Conservation (phyloP, 2,113 vertebrate species). For the Verasper variegatus region DNA sequence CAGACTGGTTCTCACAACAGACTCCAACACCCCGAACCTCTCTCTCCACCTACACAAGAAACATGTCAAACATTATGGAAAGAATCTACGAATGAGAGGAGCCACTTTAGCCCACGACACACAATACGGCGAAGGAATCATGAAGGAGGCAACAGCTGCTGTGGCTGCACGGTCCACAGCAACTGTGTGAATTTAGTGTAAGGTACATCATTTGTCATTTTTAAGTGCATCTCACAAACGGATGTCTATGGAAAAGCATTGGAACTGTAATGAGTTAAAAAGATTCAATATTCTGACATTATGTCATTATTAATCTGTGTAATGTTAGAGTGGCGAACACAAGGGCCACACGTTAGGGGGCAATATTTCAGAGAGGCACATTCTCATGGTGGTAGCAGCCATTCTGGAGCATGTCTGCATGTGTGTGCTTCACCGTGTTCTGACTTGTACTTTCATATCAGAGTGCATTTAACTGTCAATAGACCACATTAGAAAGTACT, state of each 20-base stretch:
- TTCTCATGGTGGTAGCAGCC: slow-evolving; percentile 23
- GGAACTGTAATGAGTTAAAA: not conserved
- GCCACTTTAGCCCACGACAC: not conserved
- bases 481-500: slow-evolving; percentile 60
- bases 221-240: not conserved
- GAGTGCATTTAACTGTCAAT: slow-evolving; percentile 67
- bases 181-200: not conserved
- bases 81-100: not conserved
- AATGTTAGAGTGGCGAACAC: not conserved
- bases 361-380: slow-evolving; percentile 40
- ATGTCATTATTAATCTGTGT: slow-evolving; percentile 30
- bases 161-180: not conserved
- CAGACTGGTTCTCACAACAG: not conserved
- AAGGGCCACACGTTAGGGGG: slow-evolving; percentile 14
- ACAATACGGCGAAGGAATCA: not conserved
- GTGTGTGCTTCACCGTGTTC: slow-evolving; percentile 44
- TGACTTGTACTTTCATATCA: slow-evolving; percentile 63
- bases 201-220: not conserved
- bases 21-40: not conserved
- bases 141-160: not conserved
- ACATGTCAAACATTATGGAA: not conserved
- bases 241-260: not conserved
- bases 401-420: slow-evolving; percentile 16
- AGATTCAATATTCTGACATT: not conserved
- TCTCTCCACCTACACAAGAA: not conserved